A percentile compares a stretch with the other conserved stretches of the same genome.
These are phyloP conservation scores for Hippasteria phrygiana DNA, from an alignment of 53 echinoderm and acorn worm species.

Conservation along the genomic window DNA sequence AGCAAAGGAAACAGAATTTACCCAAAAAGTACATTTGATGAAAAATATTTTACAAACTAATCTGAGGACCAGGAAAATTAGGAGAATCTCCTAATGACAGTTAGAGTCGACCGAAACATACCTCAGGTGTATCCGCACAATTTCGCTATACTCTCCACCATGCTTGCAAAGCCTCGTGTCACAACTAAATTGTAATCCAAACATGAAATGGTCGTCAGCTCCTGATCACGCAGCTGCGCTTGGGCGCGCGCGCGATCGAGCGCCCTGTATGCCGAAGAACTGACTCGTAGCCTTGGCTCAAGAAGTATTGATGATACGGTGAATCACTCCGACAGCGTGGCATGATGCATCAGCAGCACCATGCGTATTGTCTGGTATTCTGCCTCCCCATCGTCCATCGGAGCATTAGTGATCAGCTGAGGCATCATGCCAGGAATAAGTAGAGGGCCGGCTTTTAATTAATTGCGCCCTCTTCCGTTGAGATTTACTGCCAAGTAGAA, in stretches of 20 bases:
- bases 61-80: too few relatives aligned
- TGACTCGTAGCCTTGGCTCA: slow-evolving; percentile 21
- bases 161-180: not conserved
- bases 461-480: too few relatives aligned
- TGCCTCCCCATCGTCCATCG: not conserved
- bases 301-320: slow-evolving; percentile 32
- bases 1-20: too few relatives aligned
- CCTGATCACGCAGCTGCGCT: not conserved
- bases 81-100: too few relatives aligned
- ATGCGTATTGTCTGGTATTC: slow-evolving; percentile 6
- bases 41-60: too few relatives aligned
- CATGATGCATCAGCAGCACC: not conserved
- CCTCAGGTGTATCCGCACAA: not conserved
- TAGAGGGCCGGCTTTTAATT: not conserved
- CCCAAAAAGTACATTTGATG: too few relatives aligned
- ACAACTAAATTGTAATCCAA: not conserved
- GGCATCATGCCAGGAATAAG: not conserved
- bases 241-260: too few relatives aligned
- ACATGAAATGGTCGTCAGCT: not conserved
- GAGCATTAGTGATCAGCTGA: too few relatives aligned
- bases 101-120: too few relatives aligned
- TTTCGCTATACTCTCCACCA: not conserved
- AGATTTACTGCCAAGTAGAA: too few relatives aligned
- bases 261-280: too few relatives aligned
- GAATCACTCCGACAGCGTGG: slow-evolving; percentile 7